Conservation (phyloP, 2,888 invertebrate species). For the Entomobrya proxima region DNA sequence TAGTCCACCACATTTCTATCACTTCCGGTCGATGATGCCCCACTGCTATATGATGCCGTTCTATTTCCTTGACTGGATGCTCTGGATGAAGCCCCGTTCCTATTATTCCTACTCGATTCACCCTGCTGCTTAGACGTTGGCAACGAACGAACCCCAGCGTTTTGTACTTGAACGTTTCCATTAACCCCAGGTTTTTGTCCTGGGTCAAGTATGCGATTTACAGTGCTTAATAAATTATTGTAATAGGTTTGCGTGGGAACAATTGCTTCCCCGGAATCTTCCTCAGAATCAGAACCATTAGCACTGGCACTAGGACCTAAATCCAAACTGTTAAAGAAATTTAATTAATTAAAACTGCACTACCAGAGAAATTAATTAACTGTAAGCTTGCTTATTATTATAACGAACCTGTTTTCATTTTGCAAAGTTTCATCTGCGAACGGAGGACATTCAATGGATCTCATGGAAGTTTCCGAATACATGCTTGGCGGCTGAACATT, state of each 20-base stretch:
- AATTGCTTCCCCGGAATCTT: constrained; percentile 53
- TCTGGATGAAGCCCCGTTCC: neutral
- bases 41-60: constrained; percentile 20
- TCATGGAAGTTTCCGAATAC: constrained; percentile 68
- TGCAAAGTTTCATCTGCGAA: constrained; percentile 65
- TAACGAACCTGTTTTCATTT: constrained; percentile 36
- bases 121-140: too few species aligned
- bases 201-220: constrained; percentile 70
- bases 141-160: neutral
- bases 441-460: constrained; percentile 66
- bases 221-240: constrained; percentile 72
- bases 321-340: constrained; percentile 16
- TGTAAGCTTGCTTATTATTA: neutral
- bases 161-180: neutral
- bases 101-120: neutral
- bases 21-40: neutral
- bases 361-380: neutral
- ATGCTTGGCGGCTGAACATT: constrained; percentile 68
- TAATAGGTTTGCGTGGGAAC: constrained; percentile 69
- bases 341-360: too few species aligned
- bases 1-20: neutral
- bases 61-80: neutral
- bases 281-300: constrained; percentile 58
- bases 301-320: constrained; percentile 68
- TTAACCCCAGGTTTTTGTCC: too few species aligned